Conservation (phyloP, 2,888 invertebrate species). For the Ypsolopha sequella region DNA sequence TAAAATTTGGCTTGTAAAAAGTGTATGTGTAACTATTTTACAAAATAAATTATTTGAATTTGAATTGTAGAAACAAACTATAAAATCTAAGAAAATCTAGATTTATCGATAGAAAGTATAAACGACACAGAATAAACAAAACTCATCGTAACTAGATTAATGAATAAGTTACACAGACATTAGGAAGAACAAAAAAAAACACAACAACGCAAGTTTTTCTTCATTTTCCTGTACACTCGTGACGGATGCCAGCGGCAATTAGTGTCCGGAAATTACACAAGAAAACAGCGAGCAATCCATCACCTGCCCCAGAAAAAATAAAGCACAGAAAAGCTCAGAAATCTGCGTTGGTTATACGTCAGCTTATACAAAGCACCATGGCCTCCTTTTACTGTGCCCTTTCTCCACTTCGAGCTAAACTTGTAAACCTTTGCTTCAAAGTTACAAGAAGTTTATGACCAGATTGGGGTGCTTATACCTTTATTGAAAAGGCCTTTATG, state of each 20-base stretch:
- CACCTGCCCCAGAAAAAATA: constrained; percentile 60
- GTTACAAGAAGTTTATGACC: too few relatives aligned
- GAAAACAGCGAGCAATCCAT: constrained; percentile 63
- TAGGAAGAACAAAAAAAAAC: constrained; percentile 9
- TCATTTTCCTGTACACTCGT: constrained; percentile 35
- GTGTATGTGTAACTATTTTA: too few relatives aligned
- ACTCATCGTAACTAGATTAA: not conserved
- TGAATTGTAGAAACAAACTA: too few relatives aligned
- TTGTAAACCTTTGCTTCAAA: too few relatives aligned
- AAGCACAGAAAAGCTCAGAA: constrained; percentile 49
- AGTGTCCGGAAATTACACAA: constrained; percentile 67
- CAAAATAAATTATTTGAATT: too few relatives aligned
- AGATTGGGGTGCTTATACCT: too few relatives aligned
- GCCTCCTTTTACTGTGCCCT: too few relatives aligned
- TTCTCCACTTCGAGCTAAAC: too few relatives aligned
- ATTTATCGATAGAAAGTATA: too few relatives aligned
- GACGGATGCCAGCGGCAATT: constrained; percentile 64
- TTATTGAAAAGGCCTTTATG: too few relatives aligned
- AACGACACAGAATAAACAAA: constrained; percentile 5
- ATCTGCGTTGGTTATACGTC: constrained; percentile 3
- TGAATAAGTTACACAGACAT: not conserved
- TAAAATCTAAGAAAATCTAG: too few relatives aligned
- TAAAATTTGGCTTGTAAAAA: too few relatives aligned
- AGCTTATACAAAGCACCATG: constrained; percentile 34
- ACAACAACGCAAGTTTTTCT: constrained; percentile 31